These are phyloP conservation scores for Ctenodactylus gundi DNA, from an alignment of 2,113 vertebrate species.

Conservation along the genomic window DNA sequence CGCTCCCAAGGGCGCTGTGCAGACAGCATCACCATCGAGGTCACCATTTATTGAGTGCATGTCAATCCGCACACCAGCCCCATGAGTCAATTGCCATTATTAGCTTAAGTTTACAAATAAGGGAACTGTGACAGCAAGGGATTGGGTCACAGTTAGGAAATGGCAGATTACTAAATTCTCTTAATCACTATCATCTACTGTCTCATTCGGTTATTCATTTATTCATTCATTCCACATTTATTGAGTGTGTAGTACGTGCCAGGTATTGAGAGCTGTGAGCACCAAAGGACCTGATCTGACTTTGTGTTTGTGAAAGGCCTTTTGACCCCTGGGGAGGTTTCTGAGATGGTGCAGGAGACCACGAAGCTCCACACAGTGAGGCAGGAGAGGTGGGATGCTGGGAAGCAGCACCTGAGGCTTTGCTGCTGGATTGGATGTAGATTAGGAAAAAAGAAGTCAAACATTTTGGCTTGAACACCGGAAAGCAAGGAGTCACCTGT, in stretches of 20 bases:
- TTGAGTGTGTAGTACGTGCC: neutral
- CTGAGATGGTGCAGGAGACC: too few species aligned
- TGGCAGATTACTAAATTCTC: neutral
- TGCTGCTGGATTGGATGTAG: neutral
- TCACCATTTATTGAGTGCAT: neutral
- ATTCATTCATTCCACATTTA: neutral
- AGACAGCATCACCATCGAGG: neutral
- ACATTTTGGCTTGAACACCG: neutral
- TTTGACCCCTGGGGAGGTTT: neutral
- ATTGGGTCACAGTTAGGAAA: neutral
- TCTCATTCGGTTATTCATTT: neutral
- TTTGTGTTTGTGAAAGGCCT: neutral
- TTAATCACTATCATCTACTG: neutral
- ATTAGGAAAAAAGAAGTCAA: neutral
- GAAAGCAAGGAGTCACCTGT: neutral
- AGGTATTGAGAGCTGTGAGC: neutral
- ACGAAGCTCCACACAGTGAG: neutral
- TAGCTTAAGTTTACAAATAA: constrained; percentile 20
- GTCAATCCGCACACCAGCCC: neutral
- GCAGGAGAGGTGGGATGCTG: neutral
- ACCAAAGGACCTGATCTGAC: neutral
- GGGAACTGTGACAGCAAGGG: constrained; percentile 15
- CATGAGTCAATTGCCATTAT: neutral
- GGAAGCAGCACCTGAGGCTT: neutral
- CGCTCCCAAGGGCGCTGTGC: neutral